Evolutionary conservation across 2,888 invertebrate species (phyloP).

Genomic region (Troides oblongomaculatus): DNA sequence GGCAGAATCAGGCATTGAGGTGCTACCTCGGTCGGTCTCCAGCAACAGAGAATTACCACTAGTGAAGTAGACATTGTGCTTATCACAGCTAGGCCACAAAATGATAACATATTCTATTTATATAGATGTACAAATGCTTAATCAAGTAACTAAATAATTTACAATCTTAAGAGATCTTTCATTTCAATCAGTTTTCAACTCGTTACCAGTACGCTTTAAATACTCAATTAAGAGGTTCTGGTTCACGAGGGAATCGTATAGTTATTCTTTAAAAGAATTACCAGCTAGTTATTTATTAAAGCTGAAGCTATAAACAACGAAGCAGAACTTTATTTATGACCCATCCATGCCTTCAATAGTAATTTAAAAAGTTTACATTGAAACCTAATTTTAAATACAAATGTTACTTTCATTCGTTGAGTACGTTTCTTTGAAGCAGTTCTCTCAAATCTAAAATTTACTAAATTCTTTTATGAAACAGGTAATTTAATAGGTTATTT

Average conservation of each 20-base stretch:
- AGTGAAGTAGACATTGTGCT: no score
- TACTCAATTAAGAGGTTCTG: conserved; percentile 23
- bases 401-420: no score
- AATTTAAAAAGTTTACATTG: conserved; percentile 20
- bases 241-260: conserved; percentile 10
- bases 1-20: no score
- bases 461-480: no score
- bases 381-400: not conserved
- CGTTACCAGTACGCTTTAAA: conserved; percentile 11
- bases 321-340: conserved; percentile 25
- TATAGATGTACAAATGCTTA: no score
- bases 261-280: conserved; percentile 24
- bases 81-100: no score
- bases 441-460: no score
- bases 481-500: no score
- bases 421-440: no score
- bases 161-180: not conserved
- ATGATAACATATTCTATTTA: no score
- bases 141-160: not conserved
- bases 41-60: no score
- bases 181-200: not conserved
- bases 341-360: conserved; percentile 17
- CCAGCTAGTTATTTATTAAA: conserved; percentile 25
- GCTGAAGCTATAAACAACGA: conserved; percentile 19
- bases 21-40: no score